These are phyloP conservation scores for Hypena proboscidalis DNA, from an alignment of 2,888 invertebrate species.

Conservation along the genomic window DNA sequence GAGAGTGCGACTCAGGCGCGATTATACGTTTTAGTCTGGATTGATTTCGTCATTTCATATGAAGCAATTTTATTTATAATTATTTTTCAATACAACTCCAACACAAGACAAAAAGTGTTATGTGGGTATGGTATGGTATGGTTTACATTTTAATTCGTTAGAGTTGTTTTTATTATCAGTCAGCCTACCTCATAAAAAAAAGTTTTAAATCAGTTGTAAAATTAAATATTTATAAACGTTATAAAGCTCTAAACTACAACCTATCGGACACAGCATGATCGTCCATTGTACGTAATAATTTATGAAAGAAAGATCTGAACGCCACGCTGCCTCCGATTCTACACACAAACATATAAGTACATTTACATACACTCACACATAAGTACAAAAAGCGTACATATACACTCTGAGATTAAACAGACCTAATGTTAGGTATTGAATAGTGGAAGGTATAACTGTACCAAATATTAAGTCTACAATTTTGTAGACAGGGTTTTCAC, in stretches of 20 bases:
- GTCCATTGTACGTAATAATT: slow-evolving; percentile 6
- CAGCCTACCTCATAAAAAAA: neutral
- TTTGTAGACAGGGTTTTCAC: slow-evolving; percentile 10
- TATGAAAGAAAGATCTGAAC: slow-evolving; percentile 20
- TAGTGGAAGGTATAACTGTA: slow-evolving; percentile 17
- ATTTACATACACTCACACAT: slow-evolving; percentile 58
- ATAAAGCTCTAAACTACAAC: slow-evolving; percentile 45
- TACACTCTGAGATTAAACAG: slow-evolving; percentile 66
- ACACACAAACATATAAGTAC: slow-evolving; percentile 50
- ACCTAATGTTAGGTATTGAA: slow-evolving; percentile 38
- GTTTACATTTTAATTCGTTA: too few relatives aligned
- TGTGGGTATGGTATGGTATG: too few relatives aligned
- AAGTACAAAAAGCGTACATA: slow-evolving; percentile 72
- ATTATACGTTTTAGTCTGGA: too few relatives aligned
- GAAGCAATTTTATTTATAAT: too few relatives aligned
- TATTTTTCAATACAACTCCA: too few relatives aligned
- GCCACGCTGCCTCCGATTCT: slow-evolving; percentile 29
- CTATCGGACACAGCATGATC: slow-evolving; percentile 22
- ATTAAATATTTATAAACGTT: slow-evolving; percentile 17
- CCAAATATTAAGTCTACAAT: slow-evolving; percentile 10
- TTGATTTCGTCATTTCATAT: too few relatives aligned
- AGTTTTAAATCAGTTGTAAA: slow-evolving; percentile 1
- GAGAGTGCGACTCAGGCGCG: too few relatives aligned
- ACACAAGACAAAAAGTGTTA: too few relatives aligned
- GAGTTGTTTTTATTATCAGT: too few relatives aligned